Base-by-base conservation (phyloP, 2,113 vertebrate species). In the Phainopepla nitens region DNA sequence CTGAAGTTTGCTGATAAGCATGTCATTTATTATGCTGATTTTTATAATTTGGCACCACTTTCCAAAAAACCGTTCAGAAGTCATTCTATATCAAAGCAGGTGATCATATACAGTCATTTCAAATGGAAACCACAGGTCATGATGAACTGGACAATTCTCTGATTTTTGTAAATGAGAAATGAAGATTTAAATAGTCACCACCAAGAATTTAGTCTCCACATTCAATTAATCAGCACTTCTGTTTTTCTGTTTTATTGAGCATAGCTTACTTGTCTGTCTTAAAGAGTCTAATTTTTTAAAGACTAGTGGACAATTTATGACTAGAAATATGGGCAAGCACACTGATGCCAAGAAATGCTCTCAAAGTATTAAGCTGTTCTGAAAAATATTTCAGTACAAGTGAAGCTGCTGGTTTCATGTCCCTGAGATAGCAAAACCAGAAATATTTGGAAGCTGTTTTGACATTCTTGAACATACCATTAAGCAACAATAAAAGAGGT, bases 401-500 rank as follows among this genome's bases (percentile, higher is more conserved):
- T 64, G 90, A 93, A 93, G 76, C 72, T 94, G 61, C 82, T 96
- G 88, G 78, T 96, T 96, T 90, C 87, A 93, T 29, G 68, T 84
- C 61, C 69, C 72, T 92, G 86, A 95, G 91, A 94, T 72, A 94
- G 90, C 86, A 96, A 95, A 94, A 57, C 53, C 82, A 93, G 92
- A 96, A 96, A 90, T 93, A 95, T 93, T 94, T 97, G 91, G 82
- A 91, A 95, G 85, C 62, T 93, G 71, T 90, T 96, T 87, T 92
- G 88, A 96, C 90, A 87, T 96, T 96, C 90, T 82, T 96, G 82
- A 94, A 92, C 85, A 94, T 85, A 73, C 56, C 82, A 94, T 93
- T 94, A 92, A 94, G 57, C 90, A 95, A 77, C 44, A 95, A 93
- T 93, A 95, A 97, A 96, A 94, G 94, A 94, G 88, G 90, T 92